Conservation (phyloP, 2,888 invertebrate species). For the Pseudococcus longispinus region DNA sequence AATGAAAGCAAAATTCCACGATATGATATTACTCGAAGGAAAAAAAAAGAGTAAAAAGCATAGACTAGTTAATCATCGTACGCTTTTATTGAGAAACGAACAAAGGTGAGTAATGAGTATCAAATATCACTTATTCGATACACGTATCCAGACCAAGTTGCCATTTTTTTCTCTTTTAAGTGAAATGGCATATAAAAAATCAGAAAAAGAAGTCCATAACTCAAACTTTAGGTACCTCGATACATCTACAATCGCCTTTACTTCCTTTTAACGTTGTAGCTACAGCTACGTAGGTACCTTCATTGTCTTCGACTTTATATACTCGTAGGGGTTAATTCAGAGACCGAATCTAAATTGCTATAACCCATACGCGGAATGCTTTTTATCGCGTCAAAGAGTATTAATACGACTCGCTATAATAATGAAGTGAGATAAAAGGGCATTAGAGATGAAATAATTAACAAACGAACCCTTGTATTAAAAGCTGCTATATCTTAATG, state of each 20-base stretch:
- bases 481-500: background rate
- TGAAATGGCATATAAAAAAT: background rate
- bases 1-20: background rate
- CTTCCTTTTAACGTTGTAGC: background rate
- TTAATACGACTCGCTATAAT: background rate
- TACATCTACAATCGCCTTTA: background rate
- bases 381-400: constrained; percentile 1
- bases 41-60: background rate
- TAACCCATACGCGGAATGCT: background rate
- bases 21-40: background rate
- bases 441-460: constrained; percentile 12
- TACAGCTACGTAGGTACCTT: too few relatives aligned
- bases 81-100: background rate
- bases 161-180: background rate
- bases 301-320: background rate
- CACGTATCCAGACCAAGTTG: background rate
- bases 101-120: background rate
- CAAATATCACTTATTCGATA: background rate
- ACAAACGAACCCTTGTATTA: background rate
- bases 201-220: background rate
- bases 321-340: constrained; percentile 1
- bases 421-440: background rate
- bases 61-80: background rate
- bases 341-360: background rate
- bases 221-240: background rate